A percentile compares a stretch with the other conserved stretches of the same genome.
phyloP scores from a whole-genome alignment of 1,140 invertebrate species.

The Arctopsyche grandis region DNA sequence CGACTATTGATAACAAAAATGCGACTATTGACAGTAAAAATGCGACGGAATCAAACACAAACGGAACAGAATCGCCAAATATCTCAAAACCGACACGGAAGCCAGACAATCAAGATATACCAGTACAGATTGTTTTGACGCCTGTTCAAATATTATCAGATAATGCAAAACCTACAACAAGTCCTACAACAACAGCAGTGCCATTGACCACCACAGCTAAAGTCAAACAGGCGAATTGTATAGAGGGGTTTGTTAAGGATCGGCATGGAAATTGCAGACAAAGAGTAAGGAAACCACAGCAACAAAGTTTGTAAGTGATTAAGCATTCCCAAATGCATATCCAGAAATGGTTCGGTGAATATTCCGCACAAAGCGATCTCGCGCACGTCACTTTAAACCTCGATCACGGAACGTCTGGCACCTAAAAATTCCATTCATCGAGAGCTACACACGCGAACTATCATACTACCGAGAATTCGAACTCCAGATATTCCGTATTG shows the following conservation, averaged over 20 bases:
- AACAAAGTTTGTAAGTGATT: constrained; percentile 55
- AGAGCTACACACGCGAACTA: too few species aligned
- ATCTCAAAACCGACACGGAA: constrained; percentile 17
- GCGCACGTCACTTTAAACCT: too few species aligned
- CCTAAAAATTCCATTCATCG: too few species aligned
- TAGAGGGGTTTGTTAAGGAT: constrained; percentile 61
- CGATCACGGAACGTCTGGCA: too few species aligned
- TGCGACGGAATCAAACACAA: not conserved
- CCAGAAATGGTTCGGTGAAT: too few species aligned
- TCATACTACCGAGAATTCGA: too few species aligned
- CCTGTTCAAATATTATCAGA: constrained; percentile 44
- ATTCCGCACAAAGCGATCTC: too few species aligned
- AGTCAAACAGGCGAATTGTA: constrained; percentile 57
- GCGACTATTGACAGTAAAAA: constrained; percentile 3
- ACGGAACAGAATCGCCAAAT: constrained; percentile 41
- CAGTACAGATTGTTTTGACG: constrained; percentile 47
- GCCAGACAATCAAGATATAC: constrained; percentile 40
- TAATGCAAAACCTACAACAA: constrained; percentile 1
- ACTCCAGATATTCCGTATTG: too few species aligned
- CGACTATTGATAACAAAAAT: not conserved
- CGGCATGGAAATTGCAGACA: constrained; percentile 62
- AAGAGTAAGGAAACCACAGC: constrained; percentile 58
- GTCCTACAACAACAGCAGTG: not conserved
- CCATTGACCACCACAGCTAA: constrained; percentile 19
- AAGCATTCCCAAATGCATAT: not conserved